phyloP scores from a whole-genome alignment of 1,140 invertebrate genomes.

The Scaptodrosophila lebanonensis region DNA sequence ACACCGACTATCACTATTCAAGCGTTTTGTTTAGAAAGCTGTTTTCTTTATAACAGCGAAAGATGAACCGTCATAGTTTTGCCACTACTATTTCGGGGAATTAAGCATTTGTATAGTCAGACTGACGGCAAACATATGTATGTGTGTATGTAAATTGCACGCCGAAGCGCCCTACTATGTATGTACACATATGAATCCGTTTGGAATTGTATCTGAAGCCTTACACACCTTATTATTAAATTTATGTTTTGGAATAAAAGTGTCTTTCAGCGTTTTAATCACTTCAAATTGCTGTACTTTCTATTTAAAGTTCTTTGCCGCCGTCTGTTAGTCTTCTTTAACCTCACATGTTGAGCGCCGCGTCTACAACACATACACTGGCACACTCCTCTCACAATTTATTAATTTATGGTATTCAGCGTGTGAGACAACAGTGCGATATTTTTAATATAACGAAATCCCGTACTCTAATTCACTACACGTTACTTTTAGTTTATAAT shows the following conservation, averaged over 20 bases:
- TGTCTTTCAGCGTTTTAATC: too few species aligned
- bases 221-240: slow-evolving; percentile 4
- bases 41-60: slow-evolving; percentile 14
- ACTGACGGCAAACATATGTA: slow-evolving; percentile 14
- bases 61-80: slow-evolving; percentile 15
- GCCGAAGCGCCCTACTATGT: slow-evolving; percentile 11
- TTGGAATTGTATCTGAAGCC: background rate
- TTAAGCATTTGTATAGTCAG: too few species aligned
- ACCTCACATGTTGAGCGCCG: slow-evolving; percentile 73
- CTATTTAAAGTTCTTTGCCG: slow-evolving; percentile 36
- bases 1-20: background rate
- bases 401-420: background rate
- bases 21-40: slow-evolving; percentile 54
- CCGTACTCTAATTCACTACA: slow-evolving; percentile 15
- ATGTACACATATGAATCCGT: slow-evolving; percentile 24
- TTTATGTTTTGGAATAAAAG: too few species aligned
- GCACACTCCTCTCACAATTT: slow-evolving; percentile 15
- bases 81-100: too few species aligned
- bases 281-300: slow-evolving; percentile 10
- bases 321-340: slow-evolving; percentile 63
- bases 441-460: slow-evolving; percentile 7
- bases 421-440: background rate
- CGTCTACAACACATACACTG: slow-evolving; percentile 51
- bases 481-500: slow-evolving; percentile 51
- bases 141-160: background rate